A percentile compares a stretch with the other conserved stretches of the same genome.
These are phyloP conservation scores for Adelognathus sp. DNA, from an alignment of 2,888 invertebrate species.

Conservation along the genomic window DNA sequence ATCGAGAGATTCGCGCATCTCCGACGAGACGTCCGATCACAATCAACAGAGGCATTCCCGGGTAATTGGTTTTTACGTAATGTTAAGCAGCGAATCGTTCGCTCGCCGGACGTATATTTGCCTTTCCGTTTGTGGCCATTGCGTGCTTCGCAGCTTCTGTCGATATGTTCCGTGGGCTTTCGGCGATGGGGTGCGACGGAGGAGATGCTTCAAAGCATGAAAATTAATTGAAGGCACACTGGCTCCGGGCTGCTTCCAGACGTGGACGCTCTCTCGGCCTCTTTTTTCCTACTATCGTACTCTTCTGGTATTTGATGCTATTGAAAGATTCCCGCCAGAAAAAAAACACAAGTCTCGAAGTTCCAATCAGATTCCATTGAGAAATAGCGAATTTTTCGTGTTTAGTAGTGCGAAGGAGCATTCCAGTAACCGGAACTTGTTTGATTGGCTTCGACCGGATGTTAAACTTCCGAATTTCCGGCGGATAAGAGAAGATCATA, in stretches of 20 bases:
- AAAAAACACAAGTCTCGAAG: not conserved
- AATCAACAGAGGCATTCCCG: conserved; percentile 78
- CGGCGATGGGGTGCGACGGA: not conserved
- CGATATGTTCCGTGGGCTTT: conserved; percentile 39
- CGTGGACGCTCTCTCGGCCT: not conserved
- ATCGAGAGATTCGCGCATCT: conserved; percentile 1
- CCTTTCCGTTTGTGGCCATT: conserved; percentile 45
- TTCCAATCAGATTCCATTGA: not conserved
- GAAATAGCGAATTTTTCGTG: not conserved
- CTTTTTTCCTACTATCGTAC: conserved; percentile 1
- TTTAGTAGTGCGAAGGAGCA: not conserved
- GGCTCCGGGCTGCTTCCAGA: conserved; percentile 50
- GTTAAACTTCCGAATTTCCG: conserved; percentile 24
- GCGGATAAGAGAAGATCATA: conserved; percentile 28
- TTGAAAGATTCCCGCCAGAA: not conserved
- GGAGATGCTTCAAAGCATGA: conserved; percentile 51
- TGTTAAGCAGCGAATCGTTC: conserved; percentile 72
- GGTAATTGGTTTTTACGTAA: conserved; percentile 80
- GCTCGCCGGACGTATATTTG: conserved; percentile 63
- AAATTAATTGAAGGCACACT: conserved; percentile 59
- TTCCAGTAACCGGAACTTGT: not conserved
- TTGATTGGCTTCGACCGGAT: conserved; percentile 11
- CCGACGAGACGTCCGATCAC: conserved; percentile 64
- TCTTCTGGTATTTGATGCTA: not conserved
- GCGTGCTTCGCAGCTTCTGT: conserved; percentile 22